Percentiles rank a stretch among this genome's conserved stretches.
Conservation (phyloP, 92 coral and sea anemone genomes). For the Zoanthus sociatus region DNA sequence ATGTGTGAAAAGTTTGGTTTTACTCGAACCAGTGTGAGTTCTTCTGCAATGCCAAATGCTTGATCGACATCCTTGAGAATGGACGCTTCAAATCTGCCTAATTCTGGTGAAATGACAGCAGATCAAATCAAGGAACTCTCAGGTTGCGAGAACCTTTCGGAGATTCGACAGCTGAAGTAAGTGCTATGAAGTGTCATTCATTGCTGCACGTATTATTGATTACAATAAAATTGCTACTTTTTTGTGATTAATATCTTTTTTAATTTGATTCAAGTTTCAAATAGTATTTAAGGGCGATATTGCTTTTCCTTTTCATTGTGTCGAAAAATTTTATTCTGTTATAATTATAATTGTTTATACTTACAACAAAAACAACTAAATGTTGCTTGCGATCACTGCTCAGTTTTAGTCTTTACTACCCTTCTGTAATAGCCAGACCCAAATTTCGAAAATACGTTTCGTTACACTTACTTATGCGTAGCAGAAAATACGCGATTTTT, state of each 20-base stretch:
- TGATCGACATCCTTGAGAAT: slow-evolving; percentile 6
- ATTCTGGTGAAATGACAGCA: slow-evolving; percentile 61
- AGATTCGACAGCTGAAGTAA: slow-evolving; percentile 81
- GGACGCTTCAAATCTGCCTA: slow-evolving; percentile 59
- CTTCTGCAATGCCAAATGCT: slow-evolving; percentile 24
- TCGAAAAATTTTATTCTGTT: not conserved
- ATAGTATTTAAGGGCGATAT: not conserved
- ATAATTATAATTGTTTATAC: too few relatives aligned
- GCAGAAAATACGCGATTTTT: too few relatives aligned
- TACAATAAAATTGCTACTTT: not conserved
- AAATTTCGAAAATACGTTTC: too few relatives aligned
- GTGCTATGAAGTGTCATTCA: slow-evolving; percentile 9
- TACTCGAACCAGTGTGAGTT: too few relatives aligned
- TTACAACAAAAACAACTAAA: too few relatives aligned
- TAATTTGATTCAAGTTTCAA: not conserved
- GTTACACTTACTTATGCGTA: too few relatives aligned
- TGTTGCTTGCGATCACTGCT: too few relatives aligned
- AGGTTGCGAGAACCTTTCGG: slow-evolving; percentile 74
- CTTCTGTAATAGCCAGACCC: too few relatives aligned
- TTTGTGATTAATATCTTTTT: not conserved
- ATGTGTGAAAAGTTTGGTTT: too few relatives aligned
- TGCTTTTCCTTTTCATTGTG: not conserved
- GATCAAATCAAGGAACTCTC: slow-evolving; percentile 75
- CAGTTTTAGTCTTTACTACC: too few relatives aligned
- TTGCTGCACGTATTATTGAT: not conserved